Percentiles rank a stretch among this genome's conserved stretches.
Evolutionary conservation across 2,113 vertebrate genomes (phyloP).

Genomic region (Odocoileus virginianus): DNA sequence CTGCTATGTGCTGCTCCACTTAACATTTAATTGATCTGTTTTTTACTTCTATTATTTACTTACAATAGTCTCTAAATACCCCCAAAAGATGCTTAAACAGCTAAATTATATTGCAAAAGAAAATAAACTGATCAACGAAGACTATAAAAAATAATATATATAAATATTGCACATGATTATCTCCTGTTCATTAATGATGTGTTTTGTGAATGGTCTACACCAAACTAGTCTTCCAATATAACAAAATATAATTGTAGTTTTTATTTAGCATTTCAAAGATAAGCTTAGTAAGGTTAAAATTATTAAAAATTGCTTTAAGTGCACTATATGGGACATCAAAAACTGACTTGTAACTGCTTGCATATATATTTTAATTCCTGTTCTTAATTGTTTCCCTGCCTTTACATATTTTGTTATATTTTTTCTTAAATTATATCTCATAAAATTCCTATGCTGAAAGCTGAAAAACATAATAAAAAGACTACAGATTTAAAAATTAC

Average conservation of each 20-base stretch:
- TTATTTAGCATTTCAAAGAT: not conserved
- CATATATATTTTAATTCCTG: not conserved
- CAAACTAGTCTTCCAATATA: not conserved
- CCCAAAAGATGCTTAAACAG: not conserved
- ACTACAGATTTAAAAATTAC: not conserved
- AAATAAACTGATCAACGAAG: not conserved
- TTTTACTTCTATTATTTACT: not conserved
- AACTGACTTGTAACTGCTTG: not conserved
- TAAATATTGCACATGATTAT: not conserved
- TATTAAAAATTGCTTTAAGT: not conserved
- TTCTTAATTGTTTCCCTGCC: not conserved
- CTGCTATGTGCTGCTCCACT: not conserved
- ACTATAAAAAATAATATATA: not conserved
- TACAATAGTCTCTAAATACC: not conserved
- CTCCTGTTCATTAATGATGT: conserved; percentile 11
- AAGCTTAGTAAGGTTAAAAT: not conserved
- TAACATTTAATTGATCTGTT: not conserved
- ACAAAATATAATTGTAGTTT: not conserved
- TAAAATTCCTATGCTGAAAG: not conserved
- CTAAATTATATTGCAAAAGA: not conserved
- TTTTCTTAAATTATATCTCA: not conserved
- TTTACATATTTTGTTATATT: not conserved
- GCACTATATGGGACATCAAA: not conserved
- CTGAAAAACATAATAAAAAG: not conserved
- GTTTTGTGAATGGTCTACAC: not conserved